Base-by-base conservation (phyloP, 2,888 invertebrate genomes). In the Operophtera brumata region DNA sequence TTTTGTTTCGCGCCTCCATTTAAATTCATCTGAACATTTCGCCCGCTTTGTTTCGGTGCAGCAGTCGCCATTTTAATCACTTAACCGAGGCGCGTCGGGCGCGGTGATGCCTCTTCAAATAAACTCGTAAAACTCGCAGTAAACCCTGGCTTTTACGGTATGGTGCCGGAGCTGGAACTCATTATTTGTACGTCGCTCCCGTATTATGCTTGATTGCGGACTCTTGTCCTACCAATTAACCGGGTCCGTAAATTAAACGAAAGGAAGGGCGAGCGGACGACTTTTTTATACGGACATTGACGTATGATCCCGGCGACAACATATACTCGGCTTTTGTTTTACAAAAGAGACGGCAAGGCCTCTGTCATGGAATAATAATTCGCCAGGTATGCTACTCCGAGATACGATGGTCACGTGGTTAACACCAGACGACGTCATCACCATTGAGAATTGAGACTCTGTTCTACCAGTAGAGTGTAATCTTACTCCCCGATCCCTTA, bases 11-110 rank as follows among this genome's bases (percentile, higher is more conserved):
- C 60, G 66, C 73, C 78, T 75, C 79, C 80, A 84, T 86, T 86
- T 82, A 85, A 85, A 86, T 86, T 83, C 84, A 84, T 84, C 84
- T 75, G 75, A 74, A 81, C 80, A 76, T 78, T 82, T 73, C 77
- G 70, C 70, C 67, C 67, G 68, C 82, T 84, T 84, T 86, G 84
- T 86, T 71, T 71, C 69, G 61, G 66, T 66, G 77, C 81, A 72
- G 74, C 73, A 70, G 72, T 72, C 78, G 76, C 80, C 79, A 81
- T 81, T 84, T 84, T 86, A 86, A 87, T 88, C 86, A 87, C 86
- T 86, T 83, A 86, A 80, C 73, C 73, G 74, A 72, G 75, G 70
- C 80, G 81, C 79, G 71, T 64, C 73, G 62, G 64, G 49, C 48
- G 51, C 57, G 58, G 49, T 57, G 66, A 53, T 66, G 65, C 64